These are phyloP conservation scores for Brachionus sp. DNA, from an alignment of 1,140 invertebrate genomes.

Conservation along the genomic window DNA sequence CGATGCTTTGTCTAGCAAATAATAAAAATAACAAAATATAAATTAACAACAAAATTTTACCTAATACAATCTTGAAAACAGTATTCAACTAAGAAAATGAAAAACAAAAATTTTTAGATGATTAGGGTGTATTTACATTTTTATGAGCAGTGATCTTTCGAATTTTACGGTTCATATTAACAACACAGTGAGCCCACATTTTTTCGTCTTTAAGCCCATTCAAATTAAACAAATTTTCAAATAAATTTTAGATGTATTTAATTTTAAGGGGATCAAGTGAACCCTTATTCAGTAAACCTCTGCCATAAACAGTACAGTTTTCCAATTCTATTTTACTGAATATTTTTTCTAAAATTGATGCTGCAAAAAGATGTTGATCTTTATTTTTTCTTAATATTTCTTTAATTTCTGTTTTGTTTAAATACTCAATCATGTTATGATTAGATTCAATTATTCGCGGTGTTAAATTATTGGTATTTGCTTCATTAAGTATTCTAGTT, in stretches of 20 bases:
- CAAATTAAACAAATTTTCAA: neutral
- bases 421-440: neutral
- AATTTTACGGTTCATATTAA: slow-evolving; percentile 27
- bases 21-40: neutral
- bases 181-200: slow-evolving; percentile 14
- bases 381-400: neutral
- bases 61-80: neutral
- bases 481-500: neutral
- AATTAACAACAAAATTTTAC: neutral
- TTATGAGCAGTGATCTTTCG: neutral
- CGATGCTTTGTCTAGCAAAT: neutral
- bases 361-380: neutral
- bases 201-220: neutral
- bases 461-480: neutral
- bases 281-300: neutral
- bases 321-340: neutral
- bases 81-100: neutral
- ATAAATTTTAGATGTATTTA: slow-evolving; percentile 5
- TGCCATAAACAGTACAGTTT: slow-evolving; percentile 7
- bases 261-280: neutral
- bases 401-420: neutral
- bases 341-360: neutral
- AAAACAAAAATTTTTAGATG: slow-evolving; percentile 1
- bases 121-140: neutral
- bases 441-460: neutral